Base-by-base conservation (phyloP, 2,113 vertebrate genomes). In the Lycaon pictus region DNA sequence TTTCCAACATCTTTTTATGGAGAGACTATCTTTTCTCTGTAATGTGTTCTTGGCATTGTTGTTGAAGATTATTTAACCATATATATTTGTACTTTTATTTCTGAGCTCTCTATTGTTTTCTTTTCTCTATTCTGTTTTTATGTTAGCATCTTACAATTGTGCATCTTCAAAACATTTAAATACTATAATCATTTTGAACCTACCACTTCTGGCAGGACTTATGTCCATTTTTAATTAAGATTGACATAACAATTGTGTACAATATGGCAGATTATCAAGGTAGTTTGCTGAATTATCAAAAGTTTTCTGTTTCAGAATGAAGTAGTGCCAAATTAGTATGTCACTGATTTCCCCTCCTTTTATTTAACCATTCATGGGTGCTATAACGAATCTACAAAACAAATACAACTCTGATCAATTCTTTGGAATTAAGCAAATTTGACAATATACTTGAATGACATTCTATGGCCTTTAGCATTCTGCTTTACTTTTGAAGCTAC, bases 161-260 rank as follows among this genome's bases (percentile, higher is more conserved):
- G 1, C 43, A 27, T 35, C 3, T 72, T 65, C 15, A 88, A 98
- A 98, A 97, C 16, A 97, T 51, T 97, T 97, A 98, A 90, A 15
- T 60, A 81, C 27, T 96, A 94, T 87, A 71, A 81, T 92, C 95
- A 62, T 89, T 97, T 65, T 94, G 93, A 98, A 98, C 69, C 65
- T 17, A 67, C 12, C 27, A 74, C 35, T 95, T 96, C 95, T 89
- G 7, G 96, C 22, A 89, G 55, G 79, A 94, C 80, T 98, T 96
- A 32, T 97, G 94, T 95, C 98, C 95, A 97, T 95, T 94, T 98
- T 98, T 96, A 98, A 98, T 98, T 98, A 98, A 95, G 97, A 98
- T 97, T 98, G 96, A 76, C 95, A 98, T 81, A 93, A 92, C 97
- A 95, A 95, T 90, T 98, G 25, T 95, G 80, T 96, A 97, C 89